Conservation (phyloP, 2,797 vertebrate genomes). For the Podargus strigoides region DNA sequence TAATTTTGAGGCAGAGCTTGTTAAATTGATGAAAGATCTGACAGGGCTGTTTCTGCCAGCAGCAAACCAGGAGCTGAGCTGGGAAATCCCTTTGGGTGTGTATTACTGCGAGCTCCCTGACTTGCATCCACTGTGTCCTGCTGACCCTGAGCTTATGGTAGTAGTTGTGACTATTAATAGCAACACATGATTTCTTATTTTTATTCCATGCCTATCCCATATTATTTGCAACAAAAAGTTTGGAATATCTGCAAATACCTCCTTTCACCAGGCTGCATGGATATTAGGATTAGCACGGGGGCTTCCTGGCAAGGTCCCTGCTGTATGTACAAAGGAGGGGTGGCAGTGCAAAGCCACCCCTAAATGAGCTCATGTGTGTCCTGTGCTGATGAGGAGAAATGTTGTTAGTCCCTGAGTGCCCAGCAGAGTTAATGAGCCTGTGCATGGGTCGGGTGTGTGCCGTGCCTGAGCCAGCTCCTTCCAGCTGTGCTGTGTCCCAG, state of each 20-base stretch:
- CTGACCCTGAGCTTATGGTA: neutral
- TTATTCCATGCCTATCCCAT: neutral
- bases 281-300: rapidly evolving
- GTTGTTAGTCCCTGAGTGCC: neutral
- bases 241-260: neutral
- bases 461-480: neutral
- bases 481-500: neutral
- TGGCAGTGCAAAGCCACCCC: neutral
- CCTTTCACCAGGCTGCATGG: neutral
- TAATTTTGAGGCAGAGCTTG: slow-evolving; percentile 18
- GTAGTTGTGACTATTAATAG: neutral
- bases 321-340: neutral
- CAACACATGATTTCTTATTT: neutral
- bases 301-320: neutral
- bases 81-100: slow-evolving; percentile 3
- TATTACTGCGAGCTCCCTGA: neutral
- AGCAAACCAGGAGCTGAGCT: neutral
- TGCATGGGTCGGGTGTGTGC: neutral
- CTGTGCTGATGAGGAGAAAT: neutral
- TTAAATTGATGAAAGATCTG: slow-evolving; percentile 21
- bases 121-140: neutral
- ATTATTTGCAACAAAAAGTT: neutral
- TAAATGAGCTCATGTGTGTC: neutral
- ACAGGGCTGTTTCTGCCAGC: rapidly evolving
- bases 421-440: neutral